Evolutionary conservation across 1,140 invertebrate species (phyloP), one percentile per base, ranked within the genome.

Genomic region (Hycleus phaleratus): DNA sequence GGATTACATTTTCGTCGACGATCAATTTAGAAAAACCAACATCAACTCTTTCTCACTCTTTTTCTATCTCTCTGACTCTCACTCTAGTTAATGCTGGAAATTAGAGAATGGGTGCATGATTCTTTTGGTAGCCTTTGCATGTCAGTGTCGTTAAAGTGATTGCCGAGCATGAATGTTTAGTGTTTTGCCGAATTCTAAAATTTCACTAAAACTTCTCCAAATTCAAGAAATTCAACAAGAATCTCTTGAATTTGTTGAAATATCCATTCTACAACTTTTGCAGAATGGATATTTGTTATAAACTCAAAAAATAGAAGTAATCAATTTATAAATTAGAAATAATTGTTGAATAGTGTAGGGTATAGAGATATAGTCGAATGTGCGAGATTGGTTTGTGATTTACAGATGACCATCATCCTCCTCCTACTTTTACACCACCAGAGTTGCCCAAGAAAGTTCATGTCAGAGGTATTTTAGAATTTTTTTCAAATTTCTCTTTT

Each of bases 371-470:
- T 69, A 66, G 65, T 62, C 61, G 63, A 65, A 67, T 65, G 59
- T 64, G 65, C 67, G 59, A 68, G 68, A 67, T 74, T 73, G 76
- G 82, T 82, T 79, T 78, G 75, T 85, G 83, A 87, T 86, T 90
- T 90, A 82, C 88, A 91, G 88, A 91, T 90, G 88, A 91, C 81
- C 87, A 90, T 82, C 88, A 91, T 83, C 88, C 87, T 85, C 88
- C 89, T 80, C 89, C 90, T 79, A 91, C 90, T 81, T 93, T 92
- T 83, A 94, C 91, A 81, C 90, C 91, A 82, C 91, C 91, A 85
- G 91, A 94, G 87, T 88, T 94, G 82, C 91, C 91, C 81, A 94
- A 94, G 86, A 89, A 91, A 86, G 90, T 92, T 84, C 91, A 93
- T 87, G 84, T 92, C 78, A 85, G 90, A 92, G 90, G 90, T 93